Evolutionary conservation across 2,888 invertebrate species (phyloP).

Genomic region (Sinohyriopsis cumingii): DNA sequence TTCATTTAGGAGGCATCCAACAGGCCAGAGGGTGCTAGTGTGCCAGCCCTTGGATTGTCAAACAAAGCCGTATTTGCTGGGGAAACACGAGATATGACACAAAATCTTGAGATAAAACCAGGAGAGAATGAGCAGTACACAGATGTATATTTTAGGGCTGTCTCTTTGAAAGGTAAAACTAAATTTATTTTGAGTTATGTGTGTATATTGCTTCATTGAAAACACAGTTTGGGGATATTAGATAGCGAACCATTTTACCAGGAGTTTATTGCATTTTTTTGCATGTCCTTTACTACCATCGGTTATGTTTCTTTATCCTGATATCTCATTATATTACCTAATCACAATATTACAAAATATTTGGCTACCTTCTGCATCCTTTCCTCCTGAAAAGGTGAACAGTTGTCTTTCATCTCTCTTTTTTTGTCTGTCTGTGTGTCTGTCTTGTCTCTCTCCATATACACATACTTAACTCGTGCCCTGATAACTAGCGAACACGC

Average conservation of each 20-base stretch:
- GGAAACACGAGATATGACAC: constrained; percentile 25
- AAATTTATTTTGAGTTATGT: not conserved
- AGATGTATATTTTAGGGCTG: constrained; percentile 78
- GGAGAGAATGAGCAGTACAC: constrained; percentile 77
- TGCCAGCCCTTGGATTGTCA: constrained; percentile 94
- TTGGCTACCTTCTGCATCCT: no score
- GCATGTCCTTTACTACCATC: not conserved
- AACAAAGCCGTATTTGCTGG: constrained; percentile 88
- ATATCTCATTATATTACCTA: no score
- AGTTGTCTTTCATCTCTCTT: no score
- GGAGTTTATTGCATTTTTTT: not conserved
- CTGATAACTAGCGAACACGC: no score
- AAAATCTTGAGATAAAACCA: constrained; percentile 64
- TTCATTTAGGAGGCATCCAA: constrained; percentile 38
- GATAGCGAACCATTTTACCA: no score
- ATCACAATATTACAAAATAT: no score
- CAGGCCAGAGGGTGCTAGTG: constrained; percentile 84
- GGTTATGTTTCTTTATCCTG: no score
- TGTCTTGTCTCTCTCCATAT: no score
- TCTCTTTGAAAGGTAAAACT: constrained; percentile 49
- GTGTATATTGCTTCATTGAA: not conserved
- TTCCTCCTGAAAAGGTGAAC: no score
- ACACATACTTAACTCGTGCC: no score
- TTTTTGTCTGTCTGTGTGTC: no score
- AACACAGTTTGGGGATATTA: not conserved